Evolutionary conservation across 1,140 invertebrate species (phyloP).

Genomic region (Drosophila navojoa): DNA sequence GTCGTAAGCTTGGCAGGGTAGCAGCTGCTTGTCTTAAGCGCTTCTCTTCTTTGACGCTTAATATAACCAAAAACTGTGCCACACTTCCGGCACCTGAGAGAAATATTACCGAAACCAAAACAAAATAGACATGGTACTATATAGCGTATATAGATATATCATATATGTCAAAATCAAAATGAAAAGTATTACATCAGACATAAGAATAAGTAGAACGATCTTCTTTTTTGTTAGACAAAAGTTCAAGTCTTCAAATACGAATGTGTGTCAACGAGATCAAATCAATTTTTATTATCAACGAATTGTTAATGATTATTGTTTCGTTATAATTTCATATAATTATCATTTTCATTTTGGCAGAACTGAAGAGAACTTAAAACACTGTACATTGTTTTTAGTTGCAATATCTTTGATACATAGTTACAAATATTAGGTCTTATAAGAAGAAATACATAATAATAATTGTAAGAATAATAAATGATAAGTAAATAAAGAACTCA

Average conservation of each 20-base stretch:
- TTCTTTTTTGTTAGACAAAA: conserved; percentile 40
- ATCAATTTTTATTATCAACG: conserved; percentile 44
- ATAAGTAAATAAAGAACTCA: conserved; percentile 4
- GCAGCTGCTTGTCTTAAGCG: conserved; percentile 1
- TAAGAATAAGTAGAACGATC: conserved; percentile 34
- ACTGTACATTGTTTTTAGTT: conserved; percentile 63
- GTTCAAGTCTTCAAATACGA: conserved; percentile 56
- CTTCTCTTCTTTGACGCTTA: neutral
- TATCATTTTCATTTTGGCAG: conserved; percentile 37
- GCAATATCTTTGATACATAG: conserved; percentile 54
- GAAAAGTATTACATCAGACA: conserved; percentile 26
- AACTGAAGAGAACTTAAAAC: conserved; percentile 74
- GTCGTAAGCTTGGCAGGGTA: conserved; percentile 32
- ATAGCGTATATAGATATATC: neutral
- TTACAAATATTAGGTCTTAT: conserved; percentile 60
- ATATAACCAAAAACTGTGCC: conserved; percentile 23
- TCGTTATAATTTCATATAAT: conserved; percentile 14
- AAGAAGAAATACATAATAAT: conserved; percentile 54
- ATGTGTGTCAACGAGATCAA: conserved; percentile 60
- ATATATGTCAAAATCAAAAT: conserved; percentile 14
- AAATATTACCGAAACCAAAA: too few relatives aligned
- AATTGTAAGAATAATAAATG: too few relatives aligned
- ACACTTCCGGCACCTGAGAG: neutral
- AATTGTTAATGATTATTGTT: conserved; percentile 41
- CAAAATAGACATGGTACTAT: neutral